phyloP scores from a whole-genome alignment of 2,797 vertebrate species.

The Macroramphosus scolopax region DNA sequence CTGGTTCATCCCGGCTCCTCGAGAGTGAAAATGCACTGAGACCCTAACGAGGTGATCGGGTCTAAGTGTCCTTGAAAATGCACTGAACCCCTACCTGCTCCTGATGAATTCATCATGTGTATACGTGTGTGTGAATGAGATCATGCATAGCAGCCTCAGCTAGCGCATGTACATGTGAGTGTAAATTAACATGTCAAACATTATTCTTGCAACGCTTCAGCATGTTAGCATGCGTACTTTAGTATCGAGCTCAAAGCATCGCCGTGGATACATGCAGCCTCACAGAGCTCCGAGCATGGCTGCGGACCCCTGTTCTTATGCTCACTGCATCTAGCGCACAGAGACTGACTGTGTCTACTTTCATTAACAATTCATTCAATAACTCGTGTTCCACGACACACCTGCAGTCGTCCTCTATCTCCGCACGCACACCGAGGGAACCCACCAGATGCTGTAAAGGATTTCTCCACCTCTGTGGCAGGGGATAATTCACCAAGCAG shows the following conservation, averaged over 20 bases:
- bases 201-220: too few species aligned
- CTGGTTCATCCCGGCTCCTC: too few species aligned
- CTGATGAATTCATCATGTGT: too few species aligned
- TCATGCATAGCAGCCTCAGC: too few species aligned
- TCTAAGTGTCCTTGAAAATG: too few species aligned
- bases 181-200: too few species aligned
- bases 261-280: not conserved
- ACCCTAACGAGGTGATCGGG: too few species aligned
- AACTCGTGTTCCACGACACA: constrained; percentile 3
- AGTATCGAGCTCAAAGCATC: not conserved
- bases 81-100: too few species aligned
- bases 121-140: too few species aligned
- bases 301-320: not conserved
- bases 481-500: constrained; percentile 59
- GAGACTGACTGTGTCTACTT: too few species aligned
- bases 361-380: constrained; percentile 10
- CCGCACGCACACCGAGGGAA: constrained; percentile 5
- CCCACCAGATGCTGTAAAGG: constrained; percentile 64
- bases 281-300: not conserved
- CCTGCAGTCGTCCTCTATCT: constrained; percentile 40
- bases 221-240: not conserved
- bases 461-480: constrained; percentile 54
- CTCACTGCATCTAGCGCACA: constrained; percentile 8
- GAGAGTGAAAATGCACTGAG: too few species aligned
- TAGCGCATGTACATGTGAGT: not conserved